phyloP scores from a whole-genome alignment of 2,888 invertebrate genomes.

The Netelia melanura region DNA sequence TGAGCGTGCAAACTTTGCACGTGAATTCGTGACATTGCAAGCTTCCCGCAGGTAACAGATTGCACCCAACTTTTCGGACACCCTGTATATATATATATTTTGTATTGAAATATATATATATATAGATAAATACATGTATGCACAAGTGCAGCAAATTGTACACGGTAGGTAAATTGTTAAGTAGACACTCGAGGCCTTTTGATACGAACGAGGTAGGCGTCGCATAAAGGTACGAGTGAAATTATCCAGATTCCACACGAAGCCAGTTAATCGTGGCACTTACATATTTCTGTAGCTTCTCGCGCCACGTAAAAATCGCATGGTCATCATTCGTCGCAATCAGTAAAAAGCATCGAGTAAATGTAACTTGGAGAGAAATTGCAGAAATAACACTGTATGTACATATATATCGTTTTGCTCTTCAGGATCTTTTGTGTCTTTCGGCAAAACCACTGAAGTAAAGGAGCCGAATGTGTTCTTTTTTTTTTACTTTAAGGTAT shows the following conservation, averaged over 20 bases:
- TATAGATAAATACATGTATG: background rate
- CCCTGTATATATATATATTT: background rate
- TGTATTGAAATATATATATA: background rate
- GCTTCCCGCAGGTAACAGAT: too few relatives aligned
- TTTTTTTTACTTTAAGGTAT: background rate
- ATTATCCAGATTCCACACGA: conserved; percentile 57
- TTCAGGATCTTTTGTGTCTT: background rate
- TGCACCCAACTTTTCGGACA: background rate
- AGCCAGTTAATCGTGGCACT: conserved; percentile 43
- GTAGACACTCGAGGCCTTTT: background rate
- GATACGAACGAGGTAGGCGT: background rate
- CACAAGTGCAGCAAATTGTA: background rate
- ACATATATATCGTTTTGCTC: conserved; percentile 25
- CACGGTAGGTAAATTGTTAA: background rate
- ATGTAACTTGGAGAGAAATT: conserved; percentile 45
- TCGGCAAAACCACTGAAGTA: background rate
- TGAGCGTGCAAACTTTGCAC: too few relatives aligned
- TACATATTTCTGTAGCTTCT: background rate
- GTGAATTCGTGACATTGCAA: too few relatives aligned
- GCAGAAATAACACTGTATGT: background rate
- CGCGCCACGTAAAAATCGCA: conserved; percentile 10
- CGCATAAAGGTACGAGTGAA: conserved; percentile 27
- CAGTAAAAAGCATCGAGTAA: conserved; percentile 25
- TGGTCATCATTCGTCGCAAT: conserved; percentile 37
- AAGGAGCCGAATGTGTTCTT: background rate